Evolutionary conservation across 2,797 vertebrate species (phyloP).

Genomic region (Tragelaphus eurycerus): DNA sequence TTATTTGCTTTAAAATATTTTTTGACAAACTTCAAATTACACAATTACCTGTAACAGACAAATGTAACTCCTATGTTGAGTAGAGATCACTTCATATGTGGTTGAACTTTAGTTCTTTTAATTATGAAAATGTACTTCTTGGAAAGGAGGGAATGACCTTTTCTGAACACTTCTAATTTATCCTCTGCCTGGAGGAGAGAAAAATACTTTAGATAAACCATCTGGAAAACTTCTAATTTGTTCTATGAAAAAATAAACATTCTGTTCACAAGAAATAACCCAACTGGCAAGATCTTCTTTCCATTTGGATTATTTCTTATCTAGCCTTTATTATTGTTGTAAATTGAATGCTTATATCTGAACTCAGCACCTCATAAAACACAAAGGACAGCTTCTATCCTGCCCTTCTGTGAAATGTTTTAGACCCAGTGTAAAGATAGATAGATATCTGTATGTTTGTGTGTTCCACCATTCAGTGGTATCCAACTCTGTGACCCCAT

Average conservation of each 20-base stretch:
- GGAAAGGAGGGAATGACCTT: conserved; percentile 65
- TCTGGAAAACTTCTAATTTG: conserved; percentile 72
- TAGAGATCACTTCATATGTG: conserved; percentile 54
- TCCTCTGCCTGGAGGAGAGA: conserved; percentile 61
- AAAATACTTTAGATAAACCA: conserved; percentile 72
- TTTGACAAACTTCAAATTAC: conserved; percentile 74
- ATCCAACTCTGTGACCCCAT: not conserved
- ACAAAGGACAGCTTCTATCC: not conserved
- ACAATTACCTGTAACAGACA: conserved; percentile 30
- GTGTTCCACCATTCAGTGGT: not conserved
- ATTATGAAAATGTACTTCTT: conserved; percentile 66
- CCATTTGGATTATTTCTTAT: conserved; percentile 59
- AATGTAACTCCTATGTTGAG: not conserved
- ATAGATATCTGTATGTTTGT: not conserved
- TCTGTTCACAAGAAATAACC: conserved; percentile 67
- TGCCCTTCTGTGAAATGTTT: not conserved
- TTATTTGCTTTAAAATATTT: conserved; percentile 74
- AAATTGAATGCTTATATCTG: conserved; percentile 49
- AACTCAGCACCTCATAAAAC: conserved; percentile 19
- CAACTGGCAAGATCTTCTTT: conserved; percentile 56
- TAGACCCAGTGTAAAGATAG: not conserved
- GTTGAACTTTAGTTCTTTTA: conserved; percentile 70
- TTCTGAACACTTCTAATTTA: conserved; percentile 65
- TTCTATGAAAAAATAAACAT: conserved; percentile 70
- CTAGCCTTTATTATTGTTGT: conserved; percentile 42